These are phyloP conservation scores for Aldabrachelys gigantea DNA, from an alignment of 2,113 vertebrate species.

Conservation along the genomic window DNA sequence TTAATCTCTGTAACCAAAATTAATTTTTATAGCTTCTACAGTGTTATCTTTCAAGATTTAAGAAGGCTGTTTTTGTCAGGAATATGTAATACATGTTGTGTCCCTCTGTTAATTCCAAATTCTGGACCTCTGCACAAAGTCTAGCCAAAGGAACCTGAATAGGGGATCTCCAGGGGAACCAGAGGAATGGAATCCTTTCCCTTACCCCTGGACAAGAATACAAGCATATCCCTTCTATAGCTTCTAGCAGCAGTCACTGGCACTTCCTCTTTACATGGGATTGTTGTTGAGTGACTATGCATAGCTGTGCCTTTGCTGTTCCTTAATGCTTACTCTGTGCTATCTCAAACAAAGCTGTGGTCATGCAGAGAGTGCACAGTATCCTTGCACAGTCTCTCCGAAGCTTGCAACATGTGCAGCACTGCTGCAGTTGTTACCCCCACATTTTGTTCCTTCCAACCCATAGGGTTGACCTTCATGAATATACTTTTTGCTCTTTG, in stretches of 20 bases:
- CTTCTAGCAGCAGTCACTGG: slow-evolving; percentile 25
- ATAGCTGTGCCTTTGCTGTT: neutral
- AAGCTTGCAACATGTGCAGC: fast-evolving
- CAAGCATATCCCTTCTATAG: slow-evolving; percentile 28
- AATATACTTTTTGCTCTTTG: neutral
- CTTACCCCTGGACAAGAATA: slow-evolving; percentile 38
- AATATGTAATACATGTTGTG: slow-evolving; percentile 7
- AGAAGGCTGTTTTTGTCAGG: slow-evolving; percentile 27
- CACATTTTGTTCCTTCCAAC: neutral
- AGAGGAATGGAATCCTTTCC: slow-evolving; percentile 35
- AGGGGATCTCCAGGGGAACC: slow-evolving; percentile 56
- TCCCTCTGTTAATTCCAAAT: slow-evolving; percentile 35
- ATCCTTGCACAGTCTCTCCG: neutral
- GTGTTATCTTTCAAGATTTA: slow-evolving; percentile 2
- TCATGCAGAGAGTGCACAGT: neutral
- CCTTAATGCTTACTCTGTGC: neutral
- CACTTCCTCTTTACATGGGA: neutral
- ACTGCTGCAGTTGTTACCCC: neutral
- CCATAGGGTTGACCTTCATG: neutral
- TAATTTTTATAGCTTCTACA: neutral
- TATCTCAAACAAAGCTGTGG: fast-evolving
- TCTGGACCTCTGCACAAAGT: slow-evolving; percentile 40
- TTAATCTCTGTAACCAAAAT: slow-evolving; percentile 22
- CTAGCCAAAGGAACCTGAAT: slow-evolving; percentile 48
- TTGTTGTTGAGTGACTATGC: neutral